A percentile compares a stretch with the other conserved stretches of the same genome.
Conservation (phyloP, 2,113 vertebrate genomes). For the Hippocampus guttulatus region DNA sequence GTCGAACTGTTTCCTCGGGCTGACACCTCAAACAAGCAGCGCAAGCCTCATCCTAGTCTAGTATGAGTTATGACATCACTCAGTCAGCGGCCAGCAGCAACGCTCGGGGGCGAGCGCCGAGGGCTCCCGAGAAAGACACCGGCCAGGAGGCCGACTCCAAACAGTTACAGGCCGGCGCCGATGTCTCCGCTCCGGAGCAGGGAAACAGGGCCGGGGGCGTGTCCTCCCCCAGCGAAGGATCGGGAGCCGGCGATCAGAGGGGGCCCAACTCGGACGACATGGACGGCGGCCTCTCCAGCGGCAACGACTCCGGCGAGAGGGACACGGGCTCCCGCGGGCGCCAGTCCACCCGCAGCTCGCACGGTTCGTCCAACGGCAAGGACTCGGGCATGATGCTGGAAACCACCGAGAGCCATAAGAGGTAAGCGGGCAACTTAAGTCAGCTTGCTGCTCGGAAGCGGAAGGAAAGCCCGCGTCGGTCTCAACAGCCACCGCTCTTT, state of each 20-base stretch:
- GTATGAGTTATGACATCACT: conserved; percentile 76
- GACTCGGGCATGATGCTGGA: conserved; percentile 84
- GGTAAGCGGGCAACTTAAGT: conserved; percentile 32
- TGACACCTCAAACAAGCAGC: conserved; percentile 24
- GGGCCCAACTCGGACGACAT: conserved; percentile 75
- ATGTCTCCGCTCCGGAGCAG: conserved; percentile 10
- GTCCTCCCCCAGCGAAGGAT: conserved; percentile 49
- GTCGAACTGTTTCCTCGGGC: conserved; percentile 7
- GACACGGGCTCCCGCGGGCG: conserved; percentile 57
- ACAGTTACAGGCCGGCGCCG: conserved; percentile 11
- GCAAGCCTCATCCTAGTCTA: conserved; percentile 51
- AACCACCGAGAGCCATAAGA: conserved; percentile 83
- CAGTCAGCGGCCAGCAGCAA: conserved; percentile 57
- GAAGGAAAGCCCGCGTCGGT: not conserved
- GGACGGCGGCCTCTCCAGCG: conserved; percentile 78
- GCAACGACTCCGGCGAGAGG: conserved; percentile 82
- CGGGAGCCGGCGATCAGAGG: conserved; percentile 49
- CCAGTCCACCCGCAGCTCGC: conserved; percentile 75
- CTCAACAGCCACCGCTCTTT: not conserved
- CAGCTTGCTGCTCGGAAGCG: not conserved
- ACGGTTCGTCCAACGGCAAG: conserved; percentile 81
- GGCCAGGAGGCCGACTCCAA: conserved; percentile 17
- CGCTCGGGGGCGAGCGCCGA: conserved; percentile 36
- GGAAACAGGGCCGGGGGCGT: conserved; percentile 6
- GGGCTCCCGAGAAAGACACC: conserved; percentile 36